Base-by-base conservation (phyloP, 2,797 vertebrate genomes). In the Poecile montanus region DNA sequence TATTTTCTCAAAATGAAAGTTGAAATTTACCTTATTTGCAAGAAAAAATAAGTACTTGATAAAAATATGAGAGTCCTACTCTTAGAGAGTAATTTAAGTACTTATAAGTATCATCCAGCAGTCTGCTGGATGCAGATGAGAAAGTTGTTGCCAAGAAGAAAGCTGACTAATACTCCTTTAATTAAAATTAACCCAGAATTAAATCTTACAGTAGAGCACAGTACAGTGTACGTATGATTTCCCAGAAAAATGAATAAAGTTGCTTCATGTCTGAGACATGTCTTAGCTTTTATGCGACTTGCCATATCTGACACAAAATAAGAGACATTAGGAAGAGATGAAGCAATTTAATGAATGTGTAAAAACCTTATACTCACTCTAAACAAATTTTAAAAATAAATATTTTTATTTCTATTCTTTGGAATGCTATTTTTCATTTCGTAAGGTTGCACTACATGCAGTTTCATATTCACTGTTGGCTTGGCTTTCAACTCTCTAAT, bases 231-330 rank as follows among this genome's bases (percentile, higher is more conserved):
- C 16, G 21, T 11, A 26, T 10, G 1, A 13, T 63, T 81, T 83
- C 17, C 29, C 34, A 63, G 30, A 67, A 77, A 81, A 85, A 80
- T 3, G 3, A 71, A 7, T 23, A n/a, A 54, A 34, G 48, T 30
- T 71, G 2, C 4, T 77, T 4, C 29, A 17, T 0, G 0, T n/a
- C 38, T 38, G 19, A 57, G 20, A 38, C 27, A 9, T 11, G 16
- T 34, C 7, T 25, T 75, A 47, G 9, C 29, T 82, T 26, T 19
- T 47, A 7, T 19, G 7, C 21, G 18, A 10, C 8, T 75, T 83
- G 38, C 40, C 77, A 58, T 76, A 66, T 58, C 27, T 75, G 30
- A 56, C 7, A 42, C 15, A 81, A 48, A 4, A 26, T n/a, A 75
- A 73, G 12, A 40, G 12, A 40, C 15, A 48, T 0, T 7, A n/a